Percentiles rank a stretch among this genome's conserved stretches.
phyloP scores from a whole-genome alignment of 1,140 invertebrate species.

The Aphelinus certus region DNA sequence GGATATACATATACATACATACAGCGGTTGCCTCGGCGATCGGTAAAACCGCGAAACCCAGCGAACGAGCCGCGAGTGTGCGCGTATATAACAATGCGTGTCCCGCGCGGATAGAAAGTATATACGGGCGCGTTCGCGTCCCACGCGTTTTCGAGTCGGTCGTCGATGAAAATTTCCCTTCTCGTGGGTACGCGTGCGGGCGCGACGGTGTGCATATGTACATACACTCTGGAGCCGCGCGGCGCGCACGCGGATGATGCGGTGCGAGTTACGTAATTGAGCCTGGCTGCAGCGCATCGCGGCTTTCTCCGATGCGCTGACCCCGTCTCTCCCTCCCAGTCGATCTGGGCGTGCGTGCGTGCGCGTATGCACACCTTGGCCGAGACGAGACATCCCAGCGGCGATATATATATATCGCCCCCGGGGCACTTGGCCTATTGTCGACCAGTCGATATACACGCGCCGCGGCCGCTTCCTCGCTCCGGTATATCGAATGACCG shows the following conservation, averaged over 20 bases:
- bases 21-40: not conserved
- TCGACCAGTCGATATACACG: slow-evolving; percentile 3
- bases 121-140: not conserved
- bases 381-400: slow-evolving; percentile 6
- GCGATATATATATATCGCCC: not conserved
- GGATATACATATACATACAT: not conserved
- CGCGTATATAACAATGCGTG: too few relatives aligned
- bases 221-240: not conserved
- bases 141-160: not conserved
- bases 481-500: not conserved
- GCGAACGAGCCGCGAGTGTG: too few relatives aligned
- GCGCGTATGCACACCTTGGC: too few relatives aligned
- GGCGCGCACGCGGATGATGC: not conserved
- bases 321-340: slow-evolving; percentile 43
- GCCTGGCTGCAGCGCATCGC: slow-evolving; percentile 6
- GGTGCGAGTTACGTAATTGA: not conserved
- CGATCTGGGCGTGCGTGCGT: too few relatives aligned
- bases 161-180: not conserved
- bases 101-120: too few relatives aligned
- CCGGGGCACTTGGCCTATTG: slow-evolving; percentile 18
- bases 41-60: too few relatives aligned
- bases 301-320: slow-evolving; percentile 57
- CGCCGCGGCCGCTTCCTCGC: not conserved
- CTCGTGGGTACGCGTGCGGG: not conserved
- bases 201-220: not conserved